Percentiles rank a stretch among this genome's conserved stretches.
Evolutionary conservation across 1,140 invertebrate genomes (phyloP).

Genomic region (Drosophila pectinifera): DNA sequence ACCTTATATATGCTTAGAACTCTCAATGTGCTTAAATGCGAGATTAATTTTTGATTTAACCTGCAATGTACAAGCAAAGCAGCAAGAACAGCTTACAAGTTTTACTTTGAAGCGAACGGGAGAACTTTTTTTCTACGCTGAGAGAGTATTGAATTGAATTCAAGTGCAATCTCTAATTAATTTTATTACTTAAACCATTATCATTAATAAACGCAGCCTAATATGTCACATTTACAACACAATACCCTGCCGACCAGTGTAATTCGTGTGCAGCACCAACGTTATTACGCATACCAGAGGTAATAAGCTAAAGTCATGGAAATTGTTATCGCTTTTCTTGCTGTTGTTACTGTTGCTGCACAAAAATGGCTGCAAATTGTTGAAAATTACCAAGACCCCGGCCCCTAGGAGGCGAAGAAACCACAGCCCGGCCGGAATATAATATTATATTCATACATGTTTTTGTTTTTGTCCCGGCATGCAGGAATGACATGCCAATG

Average conservation of each 20-base stretch:
- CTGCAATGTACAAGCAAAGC: no score
- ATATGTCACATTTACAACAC: no score
- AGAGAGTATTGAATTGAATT: no score
- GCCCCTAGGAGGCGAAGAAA: neutral
- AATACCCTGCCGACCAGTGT: conserved; percentile 26
- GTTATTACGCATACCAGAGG: conserved; percentile 61
- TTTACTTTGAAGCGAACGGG: no score
- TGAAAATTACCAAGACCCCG: conserved; percentile 50
- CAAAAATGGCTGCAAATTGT: conserved; percentile 57
- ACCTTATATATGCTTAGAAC: neutral
- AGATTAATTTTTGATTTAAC: no score
- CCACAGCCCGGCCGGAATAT: conserved; percentile 8
- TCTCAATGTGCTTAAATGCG: no score
- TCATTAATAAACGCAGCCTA: no score
- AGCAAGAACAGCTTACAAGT: no score
- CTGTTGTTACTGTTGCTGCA: conserved; percentile 3
- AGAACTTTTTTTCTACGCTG: no score
- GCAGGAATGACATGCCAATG: conserved; percentile 36
- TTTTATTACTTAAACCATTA: neutral
- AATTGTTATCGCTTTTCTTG: conserved; percentile 52
- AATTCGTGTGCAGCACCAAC: conserved; percentile 33
- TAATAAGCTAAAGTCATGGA: conserved; percentile 53
- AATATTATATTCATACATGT: conserved; percentile 32
- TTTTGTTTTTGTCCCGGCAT: conserved; percentile 1
- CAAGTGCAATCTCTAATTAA: no score